A percentile compares a stretch with the other conserved stretches of the same genome.
phyloP scores from a whole-genome alignment of 1,140 invertebrate species.

The Drosophila kikkawai region DNA sequence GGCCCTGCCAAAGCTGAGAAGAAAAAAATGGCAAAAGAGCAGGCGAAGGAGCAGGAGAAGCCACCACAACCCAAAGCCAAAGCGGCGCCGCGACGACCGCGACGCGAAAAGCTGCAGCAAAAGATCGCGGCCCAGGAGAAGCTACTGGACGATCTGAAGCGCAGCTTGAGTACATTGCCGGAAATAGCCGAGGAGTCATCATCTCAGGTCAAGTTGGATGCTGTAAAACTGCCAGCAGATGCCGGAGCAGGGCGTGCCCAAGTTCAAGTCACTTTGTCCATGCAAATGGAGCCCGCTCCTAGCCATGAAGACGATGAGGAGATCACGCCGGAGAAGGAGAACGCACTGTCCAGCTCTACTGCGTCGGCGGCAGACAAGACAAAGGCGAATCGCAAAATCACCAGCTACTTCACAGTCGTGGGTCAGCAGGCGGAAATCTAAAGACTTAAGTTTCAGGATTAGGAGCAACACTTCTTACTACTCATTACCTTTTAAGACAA shows the following conservation, averaged over 20 bases:
- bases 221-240: constrained; percentile 49
- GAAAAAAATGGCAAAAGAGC: background rate
- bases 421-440: constrained; percentile 80
- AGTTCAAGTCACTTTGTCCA: constrained; percentile 76
- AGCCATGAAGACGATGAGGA: constrained; percentile 46
- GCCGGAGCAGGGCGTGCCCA: constrained; percentile 64
- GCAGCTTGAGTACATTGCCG: constrained; percentile 44
- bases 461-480: constrained; percentile 63
- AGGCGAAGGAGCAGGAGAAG: constrained; percentile 9
- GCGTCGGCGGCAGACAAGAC: constrained; percentile 38
- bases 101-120: constrained; percentile 63
- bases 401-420: constrained; percentile 79
- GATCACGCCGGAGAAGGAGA: constrained; percentile 72
- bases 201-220: background rate
- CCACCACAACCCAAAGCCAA: constrained; percentile 22
- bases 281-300: constrained; percentile 70
- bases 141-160: constrained; percentile 54
- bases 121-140: constrained; percentile 71
- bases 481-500: constrained; percentile 67
- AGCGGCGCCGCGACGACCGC: constrained; percentile 42
- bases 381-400: constrained; percentile 74
- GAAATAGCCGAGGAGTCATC: constrained; percentile 57
- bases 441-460: constrained; percentile 72
- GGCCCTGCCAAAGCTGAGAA: constrained; percentile 2
- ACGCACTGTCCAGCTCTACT: constrained; percentile 55